Percentiles rank a stretch among this genome's conserved stretches.
Conservation (phyloP, 2,113 vertebrate genomes). For the Amblyornis subalaris region DNA sequence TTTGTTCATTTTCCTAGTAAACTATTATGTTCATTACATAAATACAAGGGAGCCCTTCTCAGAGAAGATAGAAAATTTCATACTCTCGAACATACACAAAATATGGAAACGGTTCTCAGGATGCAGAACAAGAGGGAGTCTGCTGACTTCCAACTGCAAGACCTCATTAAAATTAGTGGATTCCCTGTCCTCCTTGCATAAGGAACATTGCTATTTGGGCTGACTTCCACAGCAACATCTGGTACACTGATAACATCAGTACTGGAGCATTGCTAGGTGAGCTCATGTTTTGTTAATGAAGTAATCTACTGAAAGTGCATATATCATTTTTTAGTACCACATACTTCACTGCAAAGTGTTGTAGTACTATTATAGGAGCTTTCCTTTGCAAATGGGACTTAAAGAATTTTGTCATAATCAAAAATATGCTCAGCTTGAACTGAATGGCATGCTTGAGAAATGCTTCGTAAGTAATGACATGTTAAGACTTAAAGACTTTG, state of each 20-base stretch:
- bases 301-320: constrained; percentile 39
- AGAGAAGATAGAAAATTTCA: neutral
- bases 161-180: constrained; percentile 37
- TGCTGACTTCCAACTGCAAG: constrained; percentile 11
- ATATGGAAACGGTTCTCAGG: neutral
- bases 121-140: constrained; percentile 18
- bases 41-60: neutral
- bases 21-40: neutral
- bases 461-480: neutral
- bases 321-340: constrained; percentile 34
- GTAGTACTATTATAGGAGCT: neutral
- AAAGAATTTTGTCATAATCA: neutral
- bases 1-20: neutral
- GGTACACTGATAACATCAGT: constrained; percentile 55
- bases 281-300: constrained; percentile 65
- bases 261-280: constrained; percentile 59
- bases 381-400: constrained; percentile 1
- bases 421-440: neutral
- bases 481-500: neutral
- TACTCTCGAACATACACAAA: neutral
- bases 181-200: constrained; percentile 38
- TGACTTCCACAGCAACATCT: constrained; percentile 60
- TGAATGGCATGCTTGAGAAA: neutral
- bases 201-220: constrained; percentile 44
- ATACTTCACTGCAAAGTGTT: neutral